Conservation (phyloP, 2,888 invertebrate species). For the Eupithecia centaureata region DNA sequence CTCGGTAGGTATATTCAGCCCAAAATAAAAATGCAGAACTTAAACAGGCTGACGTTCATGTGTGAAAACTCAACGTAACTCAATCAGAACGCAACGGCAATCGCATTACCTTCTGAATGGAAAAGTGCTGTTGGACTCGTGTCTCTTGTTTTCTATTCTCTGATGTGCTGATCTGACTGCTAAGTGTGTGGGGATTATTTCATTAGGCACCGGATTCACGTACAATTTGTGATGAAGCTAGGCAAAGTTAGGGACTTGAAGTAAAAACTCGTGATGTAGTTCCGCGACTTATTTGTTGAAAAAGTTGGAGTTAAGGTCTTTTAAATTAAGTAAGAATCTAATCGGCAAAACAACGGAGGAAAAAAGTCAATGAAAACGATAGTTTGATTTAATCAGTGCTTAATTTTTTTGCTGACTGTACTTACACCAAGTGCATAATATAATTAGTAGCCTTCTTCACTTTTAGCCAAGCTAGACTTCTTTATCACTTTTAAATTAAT, state of each 20-base stretch:
- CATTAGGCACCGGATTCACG: background rate
- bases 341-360: too few species aligned
- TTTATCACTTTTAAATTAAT: too few species aligned
- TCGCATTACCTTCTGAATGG: conserved; percentile 28
- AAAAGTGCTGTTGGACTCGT: conserved; percentile 24
- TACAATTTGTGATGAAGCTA: background rate
- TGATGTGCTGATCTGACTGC: background rate
- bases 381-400: too few species aligned
- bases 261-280: background rate
- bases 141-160: conserved; percentile 6
- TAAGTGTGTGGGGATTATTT: background rate
- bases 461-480: too few species aligned
- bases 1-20: conserved; percentile 21
- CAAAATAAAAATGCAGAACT: conserved; percentile 32
- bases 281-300: background rate
- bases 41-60: conserved; percentile 19
- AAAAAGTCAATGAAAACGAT: too few species aligned
- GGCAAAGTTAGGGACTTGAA: background rate
- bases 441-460: too few species aligned
- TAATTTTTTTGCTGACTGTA: too few species aligned
- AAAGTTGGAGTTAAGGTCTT: background rate
- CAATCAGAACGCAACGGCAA: conserved; percentile 20
- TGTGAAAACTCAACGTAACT: conserved; percentile 24
- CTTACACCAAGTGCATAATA: too few species aligned
- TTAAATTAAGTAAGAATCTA: too few species aligned